These are phyloP conservation scores for Rhinopithecus roxellana DNA, from an alignment of 2,113 vertebrate genomes.

Conservation along the genomic window DNA sequence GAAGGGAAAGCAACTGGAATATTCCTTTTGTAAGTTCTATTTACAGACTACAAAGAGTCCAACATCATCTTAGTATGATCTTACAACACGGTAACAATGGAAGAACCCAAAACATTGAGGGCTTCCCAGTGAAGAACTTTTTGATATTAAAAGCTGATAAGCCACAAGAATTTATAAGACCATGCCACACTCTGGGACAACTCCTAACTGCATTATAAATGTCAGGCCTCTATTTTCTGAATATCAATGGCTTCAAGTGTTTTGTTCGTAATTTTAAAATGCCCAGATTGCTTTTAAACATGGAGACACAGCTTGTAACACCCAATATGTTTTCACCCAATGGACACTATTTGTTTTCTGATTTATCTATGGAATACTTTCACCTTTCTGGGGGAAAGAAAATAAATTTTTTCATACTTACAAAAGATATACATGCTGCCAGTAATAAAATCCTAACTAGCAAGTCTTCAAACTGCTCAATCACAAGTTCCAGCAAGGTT, in stretches of 20 bases:
- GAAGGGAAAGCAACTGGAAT: conserved; percentile 86
- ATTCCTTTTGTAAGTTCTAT: conserved; percentile 83
- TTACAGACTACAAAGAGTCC: conserved; percentile 81
- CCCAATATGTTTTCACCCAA: not conserved
- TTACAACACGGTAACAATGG: conserved; percentile 78
- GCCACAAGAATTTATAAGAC: not conserved
- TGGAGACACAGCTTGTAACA: not conserved
- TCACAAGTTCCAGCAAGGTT: conserved; percentile 96
- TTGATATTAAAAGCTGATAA: not conserved
- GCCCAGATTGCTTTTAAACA: not conserved
- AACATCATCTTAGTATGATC: conserved; percentile 80
- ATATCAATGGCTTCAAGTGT: not conserved
- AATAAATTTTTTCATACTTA: conserved; percentile 86
- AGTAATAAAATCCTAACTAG: conserved; percentile 98
- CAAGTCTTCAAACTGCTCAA: conserved; percentile 99
- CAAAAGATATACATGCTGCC: conserved; percentile 99
- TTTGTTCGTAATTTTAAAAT: not conserved
- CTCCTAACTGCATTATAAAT: not conserved
- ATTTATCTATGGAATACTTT: not conserved
- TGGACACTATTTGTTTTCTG: not conserved
- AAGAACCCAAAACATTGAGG: conserved; percentile 70
- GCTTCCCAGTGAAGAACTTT: conserved; percentile 2
- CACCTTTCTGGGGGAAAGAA: not conserved
- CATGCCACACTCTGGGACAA: not conserved
- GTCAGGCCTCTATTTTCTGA: not conserved